Evolutionary conservation across 2,113 vertebrate genomes (phyloP).

Genomic region (Sakesphorus luctuosus): DNA sequence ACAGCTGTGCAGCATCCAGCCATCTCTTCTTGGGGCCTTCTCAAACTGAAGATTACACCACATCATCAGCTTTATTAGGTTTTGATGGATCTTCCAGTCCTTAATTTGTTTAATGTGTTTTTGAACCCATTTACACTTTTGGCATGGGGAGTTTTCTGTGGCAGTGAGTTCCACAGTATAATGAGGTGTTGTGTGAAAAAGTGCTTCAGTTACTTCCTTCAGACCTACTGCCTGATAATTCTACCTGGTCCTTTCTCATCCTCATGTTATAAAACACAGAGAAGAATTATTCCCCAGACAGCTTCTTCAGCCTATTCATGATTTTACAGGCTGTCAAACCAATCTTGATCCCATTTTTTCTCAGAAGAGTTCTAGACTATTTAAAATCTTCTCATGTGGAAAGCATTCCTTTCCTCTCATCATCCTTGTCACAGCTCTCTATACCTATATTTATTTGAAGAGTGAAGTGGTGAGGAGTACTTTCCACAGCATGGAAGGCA

Average conservation of each 20-base stretch:
- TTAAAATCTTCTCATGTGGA: constrained; percentile 13
- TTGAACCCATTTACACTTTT: constrained; percentile 26
- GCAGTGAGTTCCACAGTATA: background rate
- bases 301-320: background rate
- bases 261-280: background rate
- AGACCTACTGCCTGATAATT: background rate
- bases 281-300: constrained; percentile 10
- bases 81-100: constrained; percentile 15
- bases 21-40: background rate
- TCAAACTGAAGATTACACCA: background rate
- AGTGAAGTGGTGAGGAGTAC: background rate
- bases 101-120: constrained; percentile 18
- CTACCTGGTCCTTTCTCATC: background rate
- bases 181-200: constrained; percentile 54
- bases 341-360: background rate
- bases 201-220: background rate
- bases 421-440: background rate
- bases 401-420: background rate
- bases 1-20: background rate
- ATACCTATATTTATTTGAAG: background rate
- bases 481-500: background rate
- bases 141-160: background rate
- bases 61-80: constrained; percentile 29
- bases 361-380: background rate
- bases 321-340: constrained; percentile 8